Evolutionary conservation across 2,888 invertebrate genomes (phyloP).

Genomic region (Hartigia nigra): DNA sequence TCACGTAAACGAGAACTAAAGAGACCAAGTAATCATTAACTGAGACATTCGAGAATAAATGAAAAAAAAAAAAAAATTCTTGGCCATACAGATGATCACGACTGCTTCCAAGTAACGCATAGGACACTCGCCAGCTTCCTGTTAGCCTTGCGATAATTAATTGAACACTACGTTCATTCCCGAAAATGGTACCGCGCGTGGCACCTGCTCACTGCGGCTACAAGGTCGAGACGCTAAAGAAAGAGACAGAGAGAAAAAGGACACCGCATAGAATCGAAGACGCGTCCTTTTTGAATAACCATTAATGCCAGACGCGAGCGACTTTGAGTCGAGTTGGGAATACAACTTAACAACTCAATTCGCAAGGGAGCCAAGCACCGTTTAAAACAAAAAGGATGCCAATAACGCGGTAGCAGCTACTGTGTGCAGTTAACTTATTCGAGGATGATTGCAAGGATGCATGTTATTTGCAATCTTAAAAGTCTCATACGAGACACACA

Average conservation of each 20-base stretch:
- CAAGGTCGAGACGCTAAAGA: not conserved
- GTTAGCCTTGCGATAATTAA: slow-evolving; percentile 30
- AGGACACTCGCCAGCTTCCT: slow-evolving; percentile 25
- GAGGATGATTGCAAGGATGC: not conserved
- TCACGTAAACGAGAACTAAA: not conserved
- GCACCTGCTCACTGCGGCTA: not conserved
- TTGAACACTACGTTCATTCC: slow-evolving; percentile 13
- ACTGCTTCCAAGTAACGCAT: slow-evolving; percentile 16
- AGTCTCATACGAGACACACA: not conserved
- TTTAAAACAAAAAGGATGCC: not conserved
- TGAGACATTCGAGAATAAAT: not conserved
- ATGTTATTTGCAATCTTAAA: not conserved
- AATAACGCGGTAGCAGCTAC: not conserved
- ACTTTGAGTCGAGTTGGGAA: not conserved
- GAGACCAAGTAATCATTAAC: not conserved
- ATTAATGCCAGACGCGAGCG: not conserved
- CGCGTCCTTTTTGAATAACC: not conserved
- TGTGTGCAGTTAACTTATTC: not conserved
- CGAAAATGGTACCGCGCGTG: slow-evolving; percentile 26
- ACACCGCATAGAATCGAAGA: too few relatives aligned
- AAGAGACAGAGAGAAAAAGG: too few relatives aligned
- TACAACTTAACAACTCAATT: not conserved
- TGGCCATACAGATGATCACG: not conserved
- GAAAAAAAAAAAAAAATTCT: not conserved
- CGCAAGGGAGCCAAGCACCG: not conserved